A percentile compares a stretch with the other conserved stretches of the same genome.
Conservation (phyloP, 2,113 vertebrate genomes). For the Gasterosteus nipponicus region DNA sequence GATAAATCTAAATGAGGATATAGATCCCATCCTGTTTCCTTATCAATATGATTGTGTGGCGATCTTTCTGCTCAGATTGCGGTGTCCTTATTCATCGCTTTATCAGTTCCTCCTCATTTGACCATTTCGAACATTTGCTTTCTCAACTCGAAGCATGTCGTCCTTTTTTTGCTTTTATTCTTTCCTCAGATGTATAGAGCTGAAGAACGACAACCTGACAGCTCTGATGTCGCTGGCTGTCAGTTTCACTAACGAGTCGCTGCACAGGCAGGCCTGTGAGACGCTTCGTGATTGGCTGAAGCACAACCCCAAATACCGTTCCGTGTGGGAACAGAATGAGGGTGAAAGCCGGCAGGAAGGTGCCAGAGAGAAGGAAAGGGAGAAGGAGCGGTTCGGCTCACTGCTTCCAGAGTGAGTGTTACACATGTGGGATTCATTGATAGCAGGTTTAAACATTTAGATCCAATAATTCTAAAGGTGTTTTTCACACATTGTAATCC, state of each 20-base stretch:
- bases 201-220: conserved; percentile 93
- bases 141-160: neutral
- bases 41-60: neutral
- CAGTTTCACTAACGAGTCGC: conserved; percentile 96
- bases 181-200: conserved; percentile 88
- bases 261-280: conserved; percentile 97
- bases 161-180: neutral
- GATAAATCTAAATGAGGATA: neutral
- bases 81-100: neutral
- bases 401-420: conserved; percentile 93
- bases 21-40: neutral
- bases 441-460: neutral
- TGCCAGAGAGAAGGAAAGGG: conserved; percentile 74
- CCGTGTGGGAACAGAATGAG: conserved; percentile 83
- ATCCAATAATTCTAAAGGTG: neutral
- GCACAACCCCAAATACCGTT: conserved; percentile 88
- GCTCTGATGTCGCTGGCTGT: conserved; percentile 96
- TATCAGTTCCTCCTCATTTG: neutral
- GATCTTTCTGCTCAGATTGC: neutral
- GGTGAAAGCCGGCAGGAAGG: conserved; percentile 48
- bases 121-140: neutral
- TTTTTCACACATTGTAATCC: neutral
- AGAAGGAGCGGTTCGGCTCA: conserved; percentile 87
- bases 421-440: neutral
- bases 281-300: conserved; percentile 93